A percentile compares a stretch with the other conserved stretches of the same genome.
phyloP scores from a whole-genome alignment of 2,113 vertebrate genomes.

The Hylia prasina region DNA sequence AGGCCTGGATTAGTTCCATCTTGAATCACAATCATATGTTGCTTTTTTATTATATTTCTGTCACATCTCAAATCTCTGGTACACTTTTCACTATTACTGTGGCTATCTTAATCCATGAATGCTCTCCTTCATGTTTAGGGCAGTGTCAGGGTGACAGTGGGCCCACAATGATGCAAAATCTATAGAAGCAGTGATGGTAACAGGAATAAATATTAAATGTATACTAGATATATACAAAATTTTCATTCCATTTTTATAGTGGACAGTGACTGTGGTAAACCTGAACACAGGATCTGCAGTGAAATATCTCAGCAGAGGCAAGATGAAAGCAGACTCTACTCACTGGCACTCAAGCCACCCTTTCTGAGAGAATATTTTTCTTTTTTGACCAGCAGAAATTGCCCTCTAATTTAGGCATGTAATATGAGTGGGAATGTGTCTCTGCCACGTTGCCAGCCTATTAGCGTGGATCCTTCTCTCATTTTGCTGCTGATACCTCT shows the following conservation, averaged over 20 bases:
- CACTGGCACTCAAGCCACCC: neutral
- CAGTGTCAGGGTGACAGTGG: neutral
- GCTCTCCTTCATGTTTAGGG: neutral
- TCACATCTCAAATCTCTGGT: neutral
- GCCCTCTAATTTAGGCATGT: neutral
- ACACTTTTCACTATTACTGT: neutral
- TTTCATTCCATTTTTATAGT: neutral
- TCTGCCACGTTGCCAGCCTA: neutral
- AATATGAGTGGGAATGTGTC: neutral
- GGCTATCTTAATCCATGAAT: neutral
- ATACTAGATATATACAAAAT: fast-evolving
- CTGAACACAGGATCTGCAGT: neutral
- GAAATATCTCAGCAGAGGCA: neutral
- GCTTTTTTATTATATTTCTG: neutral
- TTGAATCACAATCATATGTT: neutral
- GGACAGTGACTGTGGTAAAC: fast-evolving
- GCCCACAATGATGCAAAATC: neutral
- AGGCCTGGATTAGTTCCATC: neutral
- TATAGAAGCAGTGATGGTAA: neutral
- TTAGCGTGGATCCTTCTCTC: neutral
- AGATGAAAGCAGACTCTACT: neutral
- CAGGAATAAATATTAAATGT: neutral
- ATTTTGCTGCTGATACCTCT: neutral
- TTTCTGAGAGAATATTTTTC: neutral
- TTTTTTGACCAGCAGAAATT: neutral